Evolutionary conservation across 2,888 invertebrate genomes (phyloP), one percentile per base, ranked within the genome.

Genomic region (Chymomyza caudatula): DNA sequence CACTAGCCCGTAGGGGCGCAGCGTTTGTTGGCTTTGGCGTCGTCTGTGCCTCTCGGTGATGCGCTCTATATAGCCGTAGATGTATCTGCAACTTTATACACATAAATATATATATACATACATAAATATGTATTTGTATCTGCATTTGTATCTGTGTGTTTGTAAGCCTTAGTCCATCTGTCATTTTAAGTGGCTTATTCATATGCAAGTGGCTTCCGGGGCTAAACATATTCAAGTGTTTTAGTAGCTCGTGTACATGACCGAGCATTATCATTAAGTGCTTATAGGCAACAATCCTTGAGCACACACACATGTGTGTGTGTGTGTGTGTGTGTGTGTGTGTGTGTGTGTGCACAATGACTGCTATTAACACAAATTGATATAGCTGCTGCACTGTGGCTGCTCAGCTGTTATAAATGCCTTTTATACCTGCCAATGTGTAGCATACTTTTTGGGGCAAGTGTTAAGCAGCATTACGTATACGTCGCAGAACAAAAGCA

Each of bases 181-280:
- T 87, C 87, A 88, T 77, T 88, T 84, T 80, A 87, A 87, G 87
- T 87, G 85, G 86, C 86, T 87, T 85, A 87, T 85, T 87, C 88
- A 86, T 82, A 87, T 86, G 85, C 86, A 87, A 78, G 77, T 86
- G 86, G 83, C 79, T 81, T 85, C 84, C 82, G 82, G 80, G 83
- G 84, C 81, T 86, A 83, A 83, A 74, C 85, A 85, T 82, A 87
- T 85, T 85, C 83, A 85, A 78, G 77, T 86, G 86, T 78, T 79
- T 79, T 76, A 79, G 85, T 83, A 74, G 78, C 78, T 67, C 78
- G 78, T 85, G 82, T 85, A 77, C 83, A 77, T 82, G 86, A 84
- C 86, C 81, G 78, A 76, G 85, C 81, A 85, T 85, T 86, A 77
- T 85, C 84, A 86, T 85, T 85, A 86, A 86, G 86, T 85, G 82